These are phyloP conservation scores for Rutpela maculata DNA, from an alignment of 2,888 invertebrate genomes.

Conservation along the genomic window DNA sequence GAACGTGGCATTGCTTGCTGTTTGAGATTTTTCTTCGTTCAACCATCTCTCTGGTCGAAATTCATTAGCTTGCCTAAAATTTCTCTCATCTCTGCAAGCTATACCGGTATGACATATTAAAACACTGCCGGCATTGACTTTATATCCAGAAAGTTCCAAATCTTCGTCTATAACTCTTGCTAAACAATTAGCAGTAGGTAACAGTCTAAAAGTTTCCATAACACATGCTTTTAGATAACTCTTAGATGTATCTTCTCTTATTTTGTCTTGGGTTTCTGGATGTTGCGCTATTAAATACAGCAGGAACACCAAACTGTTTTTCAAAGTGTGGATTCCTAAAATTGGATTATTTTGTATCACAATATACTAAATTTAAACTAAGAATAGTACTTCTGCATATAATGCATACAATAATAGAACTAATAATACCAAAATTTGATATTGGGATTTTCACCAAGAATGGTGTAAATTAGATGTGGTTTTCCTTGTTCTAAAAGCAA, in stretches of 20 bases:
- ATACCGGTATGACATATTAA: constrained; percentile 89
- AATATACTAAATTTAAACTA: not conserved
- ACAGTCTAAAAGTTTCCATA: constrained; percentile 83
- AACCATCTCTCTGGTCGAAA: constrained; percentile 89
- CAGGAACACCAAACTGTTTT: constrained; percentile 87
- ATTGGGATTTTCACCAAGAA: too few species aligned
- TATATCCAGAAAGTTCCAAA: constrained; percentile 82
- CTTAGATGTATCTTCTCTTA: constrained; percentile 76
- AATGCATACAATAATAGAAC: not conserved
- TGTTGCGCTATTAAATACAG: constrained; percentile 84
- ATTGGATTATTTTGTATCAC: constrained; percentile 10
- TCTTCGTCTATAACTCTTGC: constrained; percentile 86
- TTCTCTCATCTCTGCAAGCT: constrained; percentile 85
- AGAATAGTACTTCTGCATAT: too few species aligned
- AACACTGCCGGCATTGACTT: constrained; percentile 84
- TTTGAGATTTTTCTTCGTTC: constrained; percentile 69
- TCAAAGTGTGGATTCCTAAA: constrained; percentile 88
- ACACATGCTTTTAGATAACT: constrained; percentile 86
- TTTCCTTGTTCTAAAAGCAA: too few species aligned
- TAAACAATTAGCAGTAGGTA: constrained; percentile 87
- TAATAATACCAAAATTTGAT: not conserved
- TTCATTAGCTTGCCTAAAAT: constrained; percentile 83
- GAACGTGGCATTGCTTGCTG: constrained; percentile 76
- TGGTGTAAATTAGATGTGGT: too few species aligned
- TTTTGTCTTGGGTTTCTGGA: constrained; percentile 80